Conservation (phyloP, 2,797 vertebrate species). For the Lacerta bilineata region DNA sequence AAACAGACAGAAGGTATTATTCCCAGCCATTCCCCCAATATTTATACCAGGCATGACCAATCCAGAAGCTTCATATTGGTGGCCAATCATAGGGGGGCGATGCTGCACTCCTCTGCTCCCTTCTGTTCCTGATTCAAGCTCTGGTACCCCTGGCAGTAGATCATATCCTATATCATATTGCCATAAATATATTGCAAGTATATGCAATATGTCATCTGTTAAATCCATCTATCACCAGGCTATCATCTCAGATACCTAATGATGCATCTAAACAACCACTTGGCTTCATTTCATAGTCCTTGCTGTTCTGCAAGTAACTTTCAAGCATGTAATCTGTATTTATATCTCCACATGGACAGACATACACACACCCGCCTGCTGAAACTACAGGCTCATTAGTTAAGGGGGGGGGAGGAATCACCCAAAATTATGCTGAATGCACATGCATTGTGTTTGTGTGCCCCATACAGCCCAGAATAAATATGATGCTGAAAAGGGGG, state of each 20-base stretch:
- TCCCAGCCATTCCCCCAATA: background rate
- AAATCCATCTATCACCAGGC: background rate
- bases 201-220: slow-evolving; percentile 8
- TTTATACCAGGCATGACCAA: slow-evolving; percentile 1
- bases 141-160: background rate
- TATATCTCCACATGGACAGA: background rate
- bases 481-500: background rate
- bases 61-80: background rate
- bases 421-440: background rate
- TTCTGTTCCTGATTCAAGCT: slow-evolving; percentile 1
- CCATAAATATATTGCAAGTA: slow-evolving; percentile 14
- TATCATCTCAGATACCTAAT: background rate
- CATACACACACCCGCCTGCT: background rate
- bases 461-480: background rate
- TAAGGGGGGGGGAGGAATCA: background rate
- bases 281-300: background rate
- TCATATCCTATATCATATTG: background rate
- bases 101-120: background rate
- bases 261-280: background rate
- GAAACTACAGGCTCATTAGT: background rate
- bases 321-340: background rate
- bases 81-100: background rate
- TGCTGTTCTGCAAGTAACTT: background rate
- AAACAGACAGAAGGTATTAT: background rate
- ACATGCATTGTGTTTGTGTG: background rate